Evolutionary conservation across 1,140 invertebrate species (phyloP), one percentile per base, ranked within the genome.

Genomic region (Scaptomyza montana): DNA sequence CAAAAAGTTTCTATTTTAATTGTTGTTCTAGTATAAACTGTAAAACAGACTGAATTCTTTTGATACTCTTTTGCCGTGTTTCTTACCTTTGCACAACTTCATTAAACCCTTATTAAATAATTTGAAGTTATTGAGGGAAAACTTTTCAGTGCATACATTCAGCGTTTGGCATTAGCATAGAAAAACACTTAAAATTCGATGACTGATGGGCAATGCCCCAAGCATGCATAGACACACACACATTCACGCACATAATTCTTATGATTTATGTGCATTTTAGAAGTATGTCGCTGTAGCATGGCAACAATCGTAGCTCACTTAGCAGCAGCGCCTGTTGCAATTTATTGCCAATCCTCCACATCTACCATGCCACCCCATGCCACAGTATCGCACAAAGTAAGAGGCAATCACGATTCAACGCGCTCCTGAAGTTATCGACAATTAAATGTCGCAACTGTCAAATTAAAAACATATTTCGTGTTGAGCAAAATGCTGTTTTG

Each of bases 161-260:
- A 62, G 16, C 19, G 62, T 19, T 25, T 45, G 65, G 73, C 77
- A 84, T 84, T 84, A 84, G 86, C 80, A 85, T 85, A 71, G 74
- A 80, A 74, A 81, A 78, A 81, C 82, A 85, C 78, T 85, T 87
- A 86, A 85, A 69, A 81, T 74, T 75, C 74, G 86, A 86, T 85
- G 81, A 85, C 82, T 79, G 78, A 85, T 82, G 79, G 79, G 79
- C 79, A 51, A 74, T 85, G 77, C 39, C 25, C 21, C 19, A 62
- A 64, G 62, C 73, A 80, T 74, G 80, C 80, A 85, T 47, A 56
- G 6, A 45, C 46, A 49, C 55, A 49, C 33, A 43, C 70, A 59
- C 33, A 62, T 12, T 19, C 10, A 30, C 25, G 9, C 57, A 64
- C 64, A 78, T 56, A 49, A 72, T 70, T 76, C 72, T 76, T 68